These are phyloP conservation scores for Lucilia cuprina DNA, from an alignment of 1,140 invertebrate genomes.

Conservation along the genomic window DNA sequence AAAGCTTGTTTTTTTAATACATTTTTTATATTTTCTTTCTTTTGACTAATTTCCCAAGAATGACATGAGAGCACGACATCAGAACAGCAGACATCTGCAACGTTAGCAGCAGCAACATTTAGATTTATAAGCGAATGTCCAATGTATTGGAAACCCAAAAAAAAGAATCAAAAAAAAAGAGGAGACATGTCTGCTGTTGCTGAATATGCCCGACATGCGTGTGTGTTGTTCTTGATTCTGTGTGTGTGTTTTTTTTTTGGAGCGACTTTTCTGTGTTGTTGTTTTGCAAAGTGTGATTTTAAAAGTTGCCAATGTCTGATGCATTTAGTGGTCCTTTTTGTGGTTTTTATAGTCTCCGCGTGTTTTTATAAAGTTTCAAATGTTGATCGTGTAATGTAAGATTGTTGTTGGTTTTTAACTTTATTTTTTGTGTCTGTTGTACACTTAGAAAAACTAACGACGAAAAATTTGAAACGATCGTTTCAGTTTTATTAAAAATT, in stretches of 20 bases:
- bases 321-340: constrained; percentile 1
- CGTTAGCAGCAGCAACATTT: neutral
- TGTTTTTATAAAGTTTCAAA: constrained; percentile 9
- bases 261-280: neutral
- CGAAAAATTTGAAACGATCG: too few relatives aligned
- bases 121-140: neutral
- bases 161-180: neutral
- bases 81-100: neutral
- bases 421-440: neutral
- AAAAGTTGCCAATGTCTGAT: neutral
- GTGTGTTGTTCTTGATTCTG: neutral
- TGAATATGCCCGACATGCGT: neutral
- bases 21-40: neutral
- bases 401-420: neutral
- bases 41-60: constrained; percentile 10
- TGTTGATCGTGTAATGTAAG: constrained; percentile 10
- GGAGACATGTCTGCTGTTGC: neutral
- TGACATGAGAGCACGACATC: neutral
- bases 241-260: neutral
- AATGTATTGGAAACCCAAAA: neutral
- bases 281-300: neutral
- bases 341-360: constrained; percentile 9
- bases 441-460: neutral
- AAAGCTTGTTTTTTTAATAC: neutral
- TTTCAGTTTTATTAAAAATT: too few relatives aligned